Evolutionary conservation across 2,797 vertebrate species (phyloP), one percentile per base, ranked within the genome.

Genomic region (Craterocephalus amniculus): DNA sequence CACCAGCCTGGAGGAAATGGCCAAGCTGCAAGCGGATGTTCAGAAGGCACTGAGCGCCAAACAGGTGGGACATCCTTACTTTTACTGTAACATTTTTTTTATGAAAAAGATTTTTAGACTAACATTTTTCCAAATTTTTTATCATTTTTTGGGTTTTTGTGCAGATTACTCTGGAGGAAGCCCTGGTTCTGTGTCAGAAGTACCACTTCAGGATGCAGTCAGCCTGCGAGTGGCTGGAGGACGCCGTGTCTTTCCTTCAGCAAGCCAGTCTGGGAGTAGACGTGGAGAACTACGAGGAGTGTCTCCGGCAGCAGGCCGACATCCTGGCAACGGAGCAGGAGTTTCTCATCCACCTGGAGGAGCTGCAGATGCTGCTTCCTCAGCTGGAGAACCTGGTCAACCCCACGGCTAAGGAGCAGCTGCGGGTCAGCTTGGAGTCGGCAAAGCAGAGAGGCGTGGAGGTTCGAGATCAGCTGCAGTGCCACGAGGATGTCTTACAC

Each of bases 161-260:
- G 5, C 83, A 99, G 98, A 95, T 94, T 26, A 94, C 94, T 4
- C 90, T 99, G 83, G 95, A 95, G 66, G 95, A 97, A 68, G 90
- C 95, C 1, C 93, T 97, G 54, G 88, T 87, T 22, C 85, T 96
- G 45, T 97, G 96, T 81, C 97, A 98, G 89, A 95, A 94, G 80
- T 98, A 97, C 83, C 97, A 96, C 79, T 96, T 96, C 73, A 92
- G 96, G 78, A 94, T 94, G 85, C 96, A 98, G 84, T 91, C 93
- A 7, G 95, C 95, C 62, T 96, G 93, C 14, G 96, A 97, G 63
- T 99, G 98, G 98, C 92, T 99, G 63, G 96, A 99, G 84, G 98
- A 99, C 22, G 96, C 97, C 0, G 96, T 97, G 40, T 96, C 96
- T 67, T 95, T 96, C 87, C 88, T 99, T 29, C 96, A 97, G 73